phyloP scores from a whole-genome alignment of 2,797 vertebrate genomes.

The Sylvilagus floridanus region DNA sequence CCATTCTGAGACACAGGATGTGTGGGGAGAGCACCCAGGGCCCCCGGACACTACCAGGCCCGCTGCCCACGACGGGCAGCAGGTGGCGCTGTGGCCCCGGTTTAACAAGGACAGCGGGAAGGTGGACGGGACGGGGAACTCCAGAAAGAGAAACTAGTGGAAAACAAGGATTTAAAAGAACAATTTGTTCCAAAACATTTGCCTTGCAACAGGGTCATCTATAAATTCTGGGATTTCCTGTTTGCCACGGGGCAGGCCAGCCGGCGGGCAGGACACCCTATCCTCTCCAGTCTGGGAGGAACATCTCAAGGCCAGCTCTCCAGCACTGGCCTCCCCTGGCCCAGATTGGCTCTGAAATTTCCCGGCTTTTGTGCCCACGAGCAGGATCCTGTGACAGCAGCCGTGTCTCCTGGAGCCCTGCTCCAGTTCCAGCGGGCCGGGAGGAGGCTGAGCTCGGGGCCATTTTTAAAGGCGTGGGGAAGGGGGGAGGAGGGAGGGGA shows the following conservation, averaged over 20 bases:
- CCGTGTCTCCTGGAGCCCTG: slow-evolving; percentile 63
- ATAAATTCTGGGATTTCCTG: slow-evolving; percentile 89
- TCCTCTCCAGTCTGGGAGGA: slow-evolving; percentile 41
- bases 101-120: slow-evolving; percentile 73
- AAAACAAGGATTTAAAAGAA: slow-evolving; percentile 85
- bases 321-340: slow-evolving; percentile 21
- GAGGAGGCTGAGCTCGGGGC: slow-evolving; percentile 80
- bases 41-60: background rate
- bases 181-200: slow-evolving; percentile 90
- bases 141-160: slow-evolving; percentile 75
- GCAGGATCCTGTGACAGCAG: slow-evolving; percentile 70
- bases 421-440: slow-evolving; percentile 83
- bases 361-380: slow-evolving; percentile 78
- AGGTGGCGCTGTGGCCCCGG: slow-evolving; percentile 85
- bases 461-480: slow-evolving; percentile 67
- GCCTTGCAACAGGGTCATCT: slow-evolving; percentile 88
- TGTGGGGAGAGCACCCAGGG: background rate
- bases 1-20: background rate
- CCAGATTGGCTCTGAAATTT: slow-evolving; percentile 78
- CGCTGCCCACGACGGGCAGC: slow-evolving; percentile 75
- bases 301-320: background rate
- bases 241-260: slow-evolving; percentile 82
- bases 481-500: too few relatives aligned
- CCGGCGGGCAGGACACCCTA: slow-evolving; percentile 34
- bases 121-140: slow-evolving; percentile 49